Conservation (phyloP, 2,888 invertebrate genomes). For the Sabatieria punctata region DNA sequence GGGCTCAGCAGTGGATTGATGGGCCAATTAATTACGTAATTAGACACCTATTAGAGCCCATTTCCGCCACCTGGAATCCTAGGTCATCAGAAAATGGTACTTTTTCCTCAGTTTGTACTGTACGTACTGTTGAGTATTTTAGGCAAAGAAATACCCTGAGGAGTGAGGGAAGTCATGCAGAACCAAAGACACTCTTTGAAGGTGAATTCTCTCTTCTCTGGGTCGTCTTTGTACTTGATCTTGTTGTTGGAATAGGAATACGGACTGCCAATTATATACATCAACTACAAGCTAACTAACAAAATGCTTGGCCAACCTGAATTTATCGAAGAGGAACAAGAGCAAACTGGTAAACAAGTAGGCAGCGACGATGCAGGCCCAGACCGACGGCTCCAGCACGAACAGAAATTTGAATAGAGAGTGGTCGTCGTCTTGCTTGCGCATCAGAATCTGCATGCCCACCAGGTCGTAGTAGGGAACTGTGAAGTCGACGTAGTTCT, state of each 20-base stretch:
- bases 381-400: conserved; percentile 86
- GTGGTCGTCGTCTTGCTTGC: conserved; percentile 65
- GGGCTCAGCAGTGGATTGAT: too few relatives aligned
- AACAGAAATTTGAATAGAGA: conserved; percentile 89
- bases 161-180: conserved; percentile 89
- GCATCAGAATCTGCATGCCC: conserved; percentile 89
- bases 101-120: too few relatives aligned
- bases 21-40: too few relatives aligned
- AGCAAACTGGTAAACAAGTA: conserved; percentile 84
- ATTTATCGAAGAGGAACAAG: conserved; percentile 89
- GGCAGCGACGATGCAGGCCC: conserved; percentile 84
- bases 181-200: conserved; percentile 90
- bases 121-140: too few relatives aligned
- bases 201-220: too few relatives aligned
- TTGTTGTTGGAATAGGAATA: conserved; percentile 85
- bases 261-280: conserved; percentile 52
- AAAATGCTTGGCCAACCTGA: too few relatives aligned
- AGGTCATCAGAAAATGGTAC: too few relatives aligned
- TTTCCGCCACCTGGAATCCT: too few relatives aligned
- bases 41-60: too few relatives aligned
- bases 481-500: too few relatives aligned
- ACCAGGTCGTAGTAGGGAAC: conserved; percentile 95
- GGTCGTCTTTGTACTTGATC: conserved; percentile 54
- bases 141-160: too few relatives aligned
- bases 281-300: background rate